Evolutionary conservation across 2,888 invertebrate species (phyloP), one percentile per base, ranked within the genome.

Genomic region (Cylloceria caligata): DNA sequence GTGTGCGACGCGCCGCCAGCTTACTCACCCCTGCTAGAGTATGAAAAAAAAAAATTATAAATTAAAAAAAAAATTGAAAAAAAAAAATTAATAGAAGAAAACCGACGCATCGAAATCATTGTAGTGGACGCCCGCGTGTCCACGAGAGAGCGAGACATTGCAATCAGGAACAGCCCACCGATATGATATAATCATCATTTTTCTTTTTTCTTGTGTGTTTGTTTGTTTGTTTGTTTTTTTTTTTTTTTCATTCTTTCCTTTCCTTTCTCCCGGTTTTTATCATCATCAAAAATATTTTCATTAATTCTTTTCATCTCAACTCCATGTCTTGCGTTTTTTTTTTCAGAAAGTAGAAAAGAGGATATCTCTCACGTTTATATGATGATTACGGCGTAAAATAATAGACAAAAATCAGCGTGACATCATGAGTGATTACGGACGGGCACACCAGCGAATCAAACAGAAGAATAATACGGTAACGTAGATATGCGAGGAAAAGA

Each of bases 1-100:
- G 55, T 42, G 30, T 65, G 89, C 91, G 89, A 90, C 91, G 91
- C 91, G 88, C 90, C 91, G 91, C 91, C 89, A 90, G 92, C 91
- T 92, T 90, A 91, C 89, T 91, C 92, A 91, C 92, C 89, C 89
- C 89, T 89, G 90, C 90, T 89, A 65, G 60, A 74, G 24, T 67
- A 64, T 64, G 9, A 39, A 65, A 55, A 57, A 74, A 39, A 78
- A 19, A 65, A 45, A 45, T 49, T 13, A 68, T 27, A 57, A n/a
- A 9, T 21, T 19, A 47, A 30, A 34, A 55, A 69, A 55, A 64
- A 67, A 67, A 68, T 16, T 21, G 5, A 9, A 6, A 30, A 79
- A 73, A 64, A 52, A 42, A 67, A 60, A 57, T 6, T 16, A 24
- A 19, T 27, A 52, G 52, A 30, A 60, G 39, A 49, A 55, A 24